Base-by-base conservation (phyloP, 53 echinoderm and acorn worm genomes). In the Echinometra lucunter region DNA sequence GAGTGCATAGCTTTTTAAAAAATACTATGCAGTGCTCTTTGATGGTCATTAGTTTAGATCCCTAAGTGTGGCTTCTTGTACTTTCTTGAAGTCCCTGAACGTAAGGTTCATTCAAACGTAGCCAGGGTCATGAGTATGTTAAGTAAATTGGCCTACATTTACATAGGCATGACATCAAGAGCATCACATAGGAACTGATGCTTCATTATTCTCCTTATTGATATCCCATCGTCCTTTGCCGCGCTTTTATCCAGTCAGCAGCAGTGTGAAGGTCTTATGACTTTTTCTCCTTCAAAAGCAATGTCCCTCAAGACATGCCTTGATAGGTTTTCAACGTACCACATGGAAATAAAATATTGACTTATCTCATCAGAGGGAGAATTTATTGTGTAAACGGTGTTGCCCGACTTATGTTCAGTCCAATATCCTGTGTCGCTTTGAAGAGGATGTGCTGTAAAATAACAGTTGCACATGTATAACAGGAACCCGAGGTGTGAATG, bases 291-390 rank as follows among this genome's bases (percentile, higher is more conserved):
- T 49, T 87, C 0, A 90, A 90, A 44, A n/a, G 23, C 44, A 37
- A 58, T 27, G 45, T 66, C 91, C 47, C 69, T 11, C 8, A 17
- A 69, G 72, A 63, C 81, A 66, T 28, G 37, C 47, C 56, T n/a
- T 93, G 93, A 93, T 93, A 74, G 80, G 4, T 93, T 78, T 93
- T 44, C 93, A 94, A 94, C 44, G 94, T 60, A 82, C 82, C 85
- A 83, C 94, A 58, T 94, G 94, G 83, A 94, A 94, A 94, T 82
- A 82, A 94, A 94, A 94, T 83, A 94, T 94, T 94, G 94, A 94
- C 94, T 94, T 94, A 94, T 83, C 83, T 83, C 85, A 94, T 94
- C 94, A 85, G 82, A 38, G 57, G 42, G 42, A 3, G 94, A 94
- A 83, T 94, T 94, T 94, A 93, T 93, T 93, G 93, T 93, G 93